Evolutionary conservation across 2,888 invertebrate genomes (phyloP), one percentile per base, ranked within the genome.

Genomic region (Ceriagrion tenellum): DNA sequence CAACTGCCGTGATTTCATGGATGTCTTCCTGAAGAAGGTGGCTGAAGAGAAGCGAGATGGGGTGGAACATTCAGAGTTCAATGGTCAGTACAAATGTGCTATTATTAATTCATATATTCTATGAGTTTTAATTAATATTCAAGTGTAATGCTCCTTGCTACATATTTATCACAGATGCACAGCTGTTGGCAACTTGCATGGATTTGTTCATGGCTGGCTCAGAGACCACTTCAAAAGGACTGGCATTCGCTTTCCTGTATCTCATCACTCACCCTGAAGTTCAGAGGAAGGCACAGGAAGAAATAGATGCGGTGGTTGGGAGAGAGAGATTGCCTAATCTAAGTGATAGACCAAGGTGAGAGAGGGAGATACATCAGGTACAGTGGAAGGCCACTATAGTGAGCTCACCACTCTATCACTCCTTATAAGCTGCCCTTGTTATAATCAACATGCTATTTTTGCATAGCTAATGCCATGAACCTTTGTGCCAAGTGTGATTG

Each of bases 121-220:
- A 47, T 47, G 47, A 47, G 47, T 47, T 47, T 47, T 47, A 47
- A 47, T 47, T 47, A 47, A 47, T 2, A 4, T 47, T 47, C 47
- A 47, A 47, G 47, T 47, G 47, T 47, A 47, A 47, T 47, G 47
- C 47, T 47, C 47, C 47, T 47, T 47, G 4, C 8, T 47, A 4
- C 8, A 47, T 47, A 47, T 47, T n/a, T 59, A 20, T 59, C 59
- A 97, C 97, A 96, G 98, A 99, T 96, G 97, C 98, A 18, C 99
- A 99, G 96, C 97, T 99, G 95, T 96, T 99, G 95, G 98, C 98
- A 0, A 98, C 98, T 96, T 98, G 98, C 96, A 97, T 99, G 97
- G 99, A 99, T 96, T 98, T 99, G 97, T 99, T 99, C 96, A 98
- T 99, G 97, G 99, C 99, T 47, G 99, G 99, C 0, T 98, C 98